Percentiles rank a stretch among this genome's conserved stretches.
These are phyloP conservation scores for Malacoraja senta DNA, from an alignment of 2,797 vertebrate species.

Conservation along the genomic window DNA sequence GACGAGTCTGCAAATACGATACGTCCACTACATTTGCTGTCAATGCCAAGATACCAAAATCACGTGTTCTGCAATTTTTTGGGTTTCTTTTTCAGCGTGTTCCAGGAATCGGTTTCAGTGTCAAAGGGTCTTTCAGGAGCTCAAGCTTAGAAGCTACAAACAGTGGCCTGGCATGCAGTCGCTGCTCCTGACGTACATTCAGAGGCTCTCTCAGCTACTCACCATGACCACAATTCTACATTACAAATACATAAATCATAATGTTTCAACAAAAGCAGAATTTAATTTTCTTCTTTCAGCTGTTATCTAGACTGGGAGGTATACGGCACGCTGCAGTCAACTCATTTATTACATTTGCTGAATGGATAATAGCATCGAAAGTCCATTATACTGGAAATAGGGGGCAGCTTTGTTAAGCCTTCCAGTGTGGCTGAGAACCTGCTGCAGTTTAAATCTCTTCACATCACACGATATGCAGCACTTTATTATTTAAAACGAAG, in stretches of 20 bases:
- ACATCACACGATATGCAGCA: slow-evolving; percentile 71
- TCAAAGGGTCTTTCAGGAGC: neutral
- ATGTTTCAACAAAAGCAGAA: slow-evolving; percentile 97
- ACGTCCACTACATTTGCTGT: neutral
- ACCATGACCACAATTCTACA: slow-evolving; percentile 69
- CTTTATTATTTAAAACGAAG: slow-evolving; percentile 65
- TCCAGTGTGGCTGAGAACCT: slow-evolving; percentile 64
- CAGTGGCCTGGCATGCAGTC: slow-evolving; percentile 58
- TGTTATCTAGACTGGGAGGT: slow-evolving; percentile 83
- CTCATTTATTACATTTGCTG: slow-evolving; percentile 92
- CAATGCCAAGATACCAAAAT: neutral
- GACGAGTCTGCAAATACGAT: neutral
- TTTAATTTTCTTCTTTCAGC: slow-evolving; percentile 90
- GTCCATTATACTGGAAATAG: slow-evolving; percentile 64
- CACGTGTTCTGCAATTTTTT: neutral
- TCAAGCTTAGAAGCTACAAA: slow-evolving; percentile 44
- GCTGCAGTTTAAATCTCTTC: slow-evolving; percentile 67
- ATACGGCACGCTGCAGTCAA: slow-evolving; percentile 74
- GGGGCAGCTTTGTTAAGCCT: slow-evolving; percentile 69
- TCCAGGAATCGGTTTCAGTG: neutral
- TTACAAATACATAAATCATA: slow-evolving; percentile 99
- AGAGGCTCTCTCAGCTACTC: slow-evolving; percentile 61
- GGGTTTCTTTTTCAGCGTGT: neutral
- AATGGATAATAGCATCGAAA: slow-evolving; percentile 84
- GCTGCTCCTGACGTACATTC: slow-evolving; percentile 59